Evolutionary conservation across 1,140 invertebrate species (phyloP), one percentile per base, ranked within the genome.

Genomic region (Zaprionus capensis): DNA sequence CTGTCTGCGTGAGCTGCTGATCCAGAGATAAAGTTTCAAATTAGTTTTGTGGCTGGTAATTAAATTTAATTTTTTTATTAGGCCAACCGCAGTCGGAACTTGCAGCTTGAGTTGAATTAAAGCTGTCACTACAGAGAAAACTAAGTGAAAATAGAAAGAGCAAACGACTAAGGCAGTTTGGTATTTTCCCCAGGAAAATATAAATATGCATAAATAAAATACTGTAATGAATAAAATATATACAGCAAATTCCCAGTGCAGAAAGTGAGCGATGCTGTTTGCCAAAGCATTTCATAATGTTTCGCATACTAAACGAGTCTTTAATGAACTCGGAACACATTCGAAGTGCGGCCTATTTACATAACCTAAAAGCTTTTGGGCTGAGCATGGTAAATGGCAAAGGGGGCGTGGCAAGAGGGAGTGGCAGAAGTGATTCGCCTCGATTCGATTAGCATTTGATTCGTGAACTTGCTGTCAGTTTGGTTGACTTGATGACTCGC

Each of bases 21-120:
- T 87, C 78, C 78, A 81, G 78, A 87, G 84, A 87, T 87, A 88
- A 88, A 87, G 78, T 87, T 79, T 88, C 78, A 87, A 87, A 87
- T 87, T 87, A 84, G 84, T 87, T 87, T 87, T 88, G 84, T 78
- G 84, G 85, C 81, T 87, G 75, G 84, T 88, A 87, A 87, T 87
- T 88, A 88, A 87, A 87, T 87, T 87, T 78, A 88, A 87, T 87
- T 87, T 87, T 88, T 88, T 80, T 87, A 82, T 87, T 87, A 83
- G 77, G 61, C 69, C 77, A 77, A 80, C 74, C 80, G 28, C 68
- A 76, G 44, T 15, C n/a, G 41, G 20, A 51, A 51, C 20, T 49
- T 22, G n/a, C n/a, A 49, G 20, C 46, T 49, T 51, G 46, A 24
- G 6, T 49, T 12, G 46, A 49, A 46, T 24, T 51, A 51, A 51